Base-by-base conservation (phyloP, 2,113 vertebrate genomes). In the Potamarius usumacintae region DNA sequence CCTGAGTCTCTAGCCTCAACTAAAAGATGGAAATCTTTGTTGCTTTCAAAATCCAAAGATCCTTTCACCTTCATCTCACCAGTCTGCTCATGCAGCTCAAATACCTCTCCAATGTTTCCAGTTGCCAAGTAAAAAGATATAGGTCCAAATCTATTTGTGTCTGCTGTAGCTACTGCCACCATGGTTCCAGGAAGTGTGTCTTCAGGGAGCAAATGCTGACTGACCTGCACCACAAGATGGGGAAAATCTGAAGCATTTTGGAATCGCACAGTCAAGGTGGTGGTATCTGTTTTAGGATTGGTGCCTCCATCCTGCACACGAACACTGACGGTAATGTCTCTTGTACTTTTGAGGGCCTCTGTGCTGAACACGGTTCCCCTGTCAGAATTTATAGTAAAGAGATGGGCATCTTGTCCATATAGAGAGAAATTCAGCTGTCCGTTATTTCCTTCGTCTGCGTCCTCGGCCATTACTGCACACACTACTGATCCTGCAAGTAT, bases 1-100 rank as follows among this genome's bases (percentile, higher is more conserved):
- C 95, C 94, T n/a, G 93, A 90, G 83, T 96, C 94, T 89, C 95
- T 93, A 80, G 92, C 95, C 90, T 96, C 95, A 34, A 95, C 86
- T 85, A 94, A 71, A 67, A 96, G 91, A 55, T 90, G 90, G 79
- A 94, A 93, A 22, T 93, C 88, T 69, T 88, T 91, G 90, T 90
- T 92, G 76, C 76, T 93, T 87, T 96, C 95, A 89, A 93, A 95
- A 93, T 95, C 95, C 84, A 96, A 82, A 72, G 92, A 84, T 34
- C 90, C 90, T 55, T 92, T 93, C 50, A 95, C 62, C 15, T 83
- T 94, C 86, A 96, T 65, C 4, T 84, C 89, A 50, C 95, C 95
- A 53, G 67, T 92, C 25, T 81, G 78, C 15, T 91, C 92, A 30
- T 93, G 89, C 57, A 96, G 14, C 30, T 93, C 89, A 92, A 96